Percentiles rank a stretch among this genome's conserved stretches.
phyloP scores from a whole-genome alignment of 2,888 invertebrate genomes.

The Coleophora flavipennella region DNA sequence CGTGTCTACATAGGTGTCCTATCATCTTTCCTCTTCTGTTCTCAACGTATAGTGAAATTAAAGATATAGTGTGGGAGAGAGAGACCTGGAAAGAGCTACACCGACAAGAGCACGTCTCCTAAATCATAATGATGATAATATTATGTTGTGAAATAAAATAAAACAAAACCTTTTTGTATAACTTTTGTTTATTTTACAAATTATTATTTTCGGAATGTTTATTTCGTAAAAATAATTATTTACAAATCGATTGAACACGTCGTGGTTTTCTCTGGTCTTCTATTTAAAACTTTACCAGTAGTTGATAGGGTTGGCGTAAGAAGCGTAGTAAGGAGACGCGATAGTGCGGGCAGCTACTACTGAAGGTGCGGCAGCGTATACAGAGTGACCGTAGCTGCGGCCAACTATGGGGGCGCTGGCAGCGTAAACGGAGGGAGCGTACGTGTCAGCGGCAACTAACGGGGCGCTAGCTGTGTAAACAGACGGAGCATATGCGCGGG shows the following conservation, averaged over 20 bases:
- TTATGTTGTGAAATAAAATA: no score
- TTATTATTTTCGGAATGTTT: neutral
- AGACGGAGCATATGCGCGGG: conserved; percentile 19
- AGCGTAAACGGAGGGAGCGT: conserved; percentile 17
- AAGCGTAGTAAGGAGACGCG: conserved; percentile 20
- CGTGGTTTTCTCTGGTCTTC: conserved; percentile 23
- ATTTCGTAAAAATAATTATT: conserved; percentile 38
- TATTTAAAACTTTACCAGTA: conserved; percentile 37
- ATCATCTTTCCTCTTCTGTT: no score
- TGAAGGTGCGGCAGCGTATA: conserved; percentile 9
- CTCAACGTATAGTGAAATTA: no score
- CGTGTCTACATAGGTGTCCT: no score
- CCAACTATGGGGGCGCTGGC: conserved; percentile 1
- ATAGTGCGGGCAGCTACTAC: conserved; percentile 16
- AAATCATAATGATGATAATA: no score
- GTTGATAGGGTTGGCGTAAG: conserved; percentile 45
- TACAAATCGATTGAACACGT: conserved; percentile 36
- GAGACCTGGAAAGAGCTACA: no score
- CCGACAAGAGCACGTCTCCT: no score
- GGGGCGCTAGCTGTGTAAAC: conserved; percentile 19
- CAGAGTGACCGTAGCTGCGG: conserved; percentile 3
- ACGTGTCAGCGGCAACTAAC: conserved; percentile 21
- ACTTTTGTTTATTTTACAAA: conserved; percentile 4
- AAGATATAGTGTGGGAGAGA: no score
- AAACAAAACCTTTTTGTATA: neutral